Base-by-base conservation (phyloP, 37 sponge, comb jelly and placozoan genomes). In the Tethya wilhelma region DNA sequence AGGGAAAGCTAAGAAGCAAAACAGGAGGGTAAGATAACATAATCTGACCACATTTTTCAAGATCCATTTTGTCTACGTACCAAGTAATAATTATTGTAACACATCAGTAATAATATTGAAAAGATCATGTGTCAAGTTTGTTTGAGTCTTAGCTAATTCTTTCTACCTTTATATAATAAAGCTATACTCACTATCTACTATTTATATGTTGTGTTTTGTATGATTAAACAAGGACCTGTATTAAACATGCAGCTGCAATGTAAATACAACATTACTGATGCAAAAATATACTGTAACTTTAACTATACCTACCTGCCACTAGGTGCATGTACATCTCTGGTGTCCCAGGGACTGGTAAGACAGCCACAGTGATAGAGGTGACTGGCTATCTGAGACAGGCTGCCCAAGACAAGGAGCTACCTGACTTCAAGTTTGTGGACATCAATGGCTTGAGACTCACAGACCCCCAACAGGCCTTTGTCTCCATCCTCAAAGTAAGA, bases 261-360 rank as follows among this genome's bases (percentile, higher is more conserved):
- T 49, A 49, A 19, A 49, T 49, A 49, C 53, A 49, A 9, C 53
- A 49, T 49, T 19, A 58, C 28, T 30, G 25, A n/a, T 74, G 7
- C 73, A 30, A 34, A 2, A 67, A 29, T 39, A n/a, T 34, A 41
- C 71, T 11, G 20, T 4, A 5, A 42, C 44, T 70, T 42, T 3
- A 29, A n/a, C 29, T 19, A 19, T 17, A 62, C 32, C 25, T 6
- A 34, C 56, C 44, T 38, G 57, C 56, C 14, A 31, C 28, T 28
- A 94, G 96, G 0, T 96, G 97, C 60, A 83, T 96, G 84, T 96
- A 96, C 80, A 94, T 96, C 38, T 90, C 92, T 39, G 97, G 97
- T 23, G 92, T 96, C 11, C 97, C 97, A 28, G 97, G 97, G 1
- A 90, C 94, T 38, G 99, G 99, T 2, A 98, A 98, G 86, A 98